Conservation (phyloP, 2,888 invertebrate species). For the Xestia rhomboidea region DNA sequence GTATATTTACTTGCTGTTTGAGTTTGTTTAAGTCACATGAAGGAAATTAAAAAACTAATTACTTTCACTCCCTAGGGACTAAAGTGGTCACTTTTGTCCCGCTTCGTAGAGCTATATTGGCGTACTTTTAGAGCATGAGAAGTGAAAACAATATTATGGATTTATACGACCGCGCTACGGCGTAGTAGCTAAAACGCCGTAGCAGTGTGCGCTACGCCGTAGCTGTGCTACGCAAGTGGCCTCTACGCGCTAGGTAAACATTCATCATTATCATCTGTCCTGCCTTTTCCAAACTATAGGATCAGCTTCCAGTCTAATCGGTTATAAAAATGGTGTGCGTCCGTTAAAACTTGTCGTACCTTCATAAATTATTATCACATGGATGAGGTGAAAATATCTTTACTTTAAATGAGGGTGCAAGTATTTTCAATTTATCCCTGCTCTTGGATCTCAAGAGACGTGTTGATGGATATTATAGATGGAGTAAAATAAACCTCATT, state of each 20-base stretch:
- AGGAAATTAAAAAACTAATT: too few relatives aligned
- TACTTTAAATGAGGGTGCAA: background rate
- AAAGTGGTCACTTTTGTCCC: too few relatives aligned
- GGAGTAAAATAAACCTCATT: background rate
- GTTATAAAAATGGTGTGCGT: background rate
- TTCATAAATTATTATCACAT: background rate
- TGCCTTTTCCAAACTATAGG: background rate
- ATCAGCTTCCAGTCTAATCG: background rate
- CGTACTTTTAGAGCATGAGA: too few relatives aligned
- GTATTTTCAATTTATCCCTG: background rate
- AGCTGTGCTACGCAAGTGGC: constrained; percentile 20
- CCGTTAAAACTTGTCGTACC: background rate
- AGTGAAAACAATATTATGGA: background rate
- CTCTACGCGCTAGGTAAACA: constrained; percentile 1
- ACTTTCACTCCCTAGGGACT: too few relatives aligned
- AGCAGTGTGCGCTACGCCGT: constrained; percentile 37
- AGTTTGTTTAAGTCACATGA: too few relatives aligned
- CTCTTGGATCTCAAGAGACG: background rate
- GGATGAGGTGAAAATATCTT: background rate
- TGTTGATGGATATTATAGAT: background rate
- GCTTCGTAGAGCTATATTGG: too few relatives aligned
- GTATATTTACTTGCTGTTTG: too few relatives aligned
- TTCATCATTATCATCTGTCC: background rate
- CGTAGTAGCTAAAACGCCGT: constrained; percentile 40
- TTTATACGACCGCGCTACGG: background rate